Base-by-base conservation (phyloP, 2,113 vertebrate species). In the Aspidoscelis tigris region DNA sequence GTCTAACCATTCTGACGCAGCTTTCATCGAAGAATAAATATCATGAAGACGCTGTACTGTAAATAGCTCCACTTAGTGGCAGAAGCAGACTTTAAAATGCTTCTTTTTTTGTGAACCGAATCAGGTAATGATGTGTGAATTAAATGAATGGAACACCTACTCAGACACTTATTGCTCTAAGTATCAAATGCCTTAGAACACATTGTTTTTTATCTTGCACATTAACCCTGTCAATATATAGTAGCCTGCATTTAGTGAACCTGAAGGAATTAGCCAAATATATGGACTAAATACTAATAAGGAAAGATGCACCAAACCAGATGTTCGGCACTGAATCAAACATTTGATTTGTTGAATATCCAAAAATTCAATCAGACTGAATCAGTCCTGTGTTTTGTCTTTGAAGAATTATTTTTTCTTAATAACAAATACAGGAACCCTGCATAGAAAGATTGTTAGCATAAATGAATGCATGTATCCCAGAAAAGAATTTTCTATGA, bases 21-120 rank as follows among this genome's bases (percentile, higher is more conserved):
- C 44, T 20, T 16, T 0, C 26, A n/a, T 39, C 53, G 41, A 65
- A 1, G 0, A 1, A 87, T 72, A 68, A 20, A 12, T 1, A 0
- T 10, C 11, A 0, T 0, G 0, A 78, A 44, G 84, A 85, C 0
- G 83, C 88, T 9, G n/a, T 9, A 41, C 91, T 92, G 93, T 50
- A 80, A 64, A 76, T 69, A 93, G 94, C 90, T 83, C 94, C 94
- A n/a, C 94, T 92, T 89, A 93, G 94, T 80, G 94, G 90, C 92
- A 58, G 68, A 78, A 71, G 80, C 50, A 22, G 66, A 79, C 70
- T 80, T 85, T 26, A 41, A 85, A 85, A 66, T 79, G 41, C 44
- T 64, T 84, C 24, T 74, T 73, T 79, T 73, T 79, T 58, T 80
- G 26, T 85, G 76, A 73, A 24, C 26, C 65, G 33, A 41, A 33